Base-by-base conservation (phyloP, 2,888 invertebrate species). In the Plebejus anna region DNA sequence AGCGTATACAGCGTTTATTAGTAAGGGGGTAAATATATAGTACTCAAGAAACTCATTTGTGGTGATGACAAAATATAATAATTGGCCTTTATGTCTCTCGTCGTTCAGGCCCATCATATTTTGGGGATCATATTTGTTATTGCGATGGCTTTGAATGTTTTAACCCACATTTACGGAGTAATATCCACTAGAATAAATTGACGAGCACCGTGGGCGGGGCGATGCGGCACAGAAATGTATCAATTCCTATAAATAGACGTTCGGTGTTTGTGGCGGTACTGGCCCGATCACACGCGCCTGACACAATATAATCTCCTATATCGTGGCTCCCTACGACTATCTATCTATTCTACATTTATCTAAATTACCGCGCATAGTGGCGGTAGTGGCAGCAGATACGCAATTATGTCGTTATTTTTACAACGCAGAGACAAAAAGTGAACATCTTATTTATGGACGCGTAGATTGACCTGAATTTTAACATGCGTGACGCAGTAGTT, bases 231-330 rank as follows among this genome's bases (percentile, higher is more conserved):
- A 73, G 73, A 55, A 73, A 73, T 73, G 73, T 73, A 73, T 73
- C 73, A 73, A 73, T 73, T 73, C 32, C 73, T 73, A 73, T 73
- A 73, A 73, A 73, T 73, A 73, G 73, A 73, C 73, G 72, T 71
- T 38, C 71, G 72, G 72, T 73, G 73, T 73, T 73, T 55, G 73
- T 73, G 73, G 73, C 73, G 55, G 51, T 73, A 73, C 55, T 55
- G 51, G 55, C 42, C 32, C 73, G 73, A 42, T 47, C 73, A 51
- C 47, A 73, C 73, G 51, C 73, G 73, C 72, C 47, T 36, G 73
- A 73, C 73, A 72, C 72, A 73, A 55, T 55, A 73, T 51, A 73
- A 51, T 73, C 55, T 73, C 51, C 51, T 13, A 32, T 73, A 32
- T 7, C 32, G 16, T 32, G 73, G 73, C 73, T 73, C 72, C 47